phyloP scores from a whole-genome alignment of 1,140 invertebrate genomes.

The Elymnias hypermnestra region DNA sequence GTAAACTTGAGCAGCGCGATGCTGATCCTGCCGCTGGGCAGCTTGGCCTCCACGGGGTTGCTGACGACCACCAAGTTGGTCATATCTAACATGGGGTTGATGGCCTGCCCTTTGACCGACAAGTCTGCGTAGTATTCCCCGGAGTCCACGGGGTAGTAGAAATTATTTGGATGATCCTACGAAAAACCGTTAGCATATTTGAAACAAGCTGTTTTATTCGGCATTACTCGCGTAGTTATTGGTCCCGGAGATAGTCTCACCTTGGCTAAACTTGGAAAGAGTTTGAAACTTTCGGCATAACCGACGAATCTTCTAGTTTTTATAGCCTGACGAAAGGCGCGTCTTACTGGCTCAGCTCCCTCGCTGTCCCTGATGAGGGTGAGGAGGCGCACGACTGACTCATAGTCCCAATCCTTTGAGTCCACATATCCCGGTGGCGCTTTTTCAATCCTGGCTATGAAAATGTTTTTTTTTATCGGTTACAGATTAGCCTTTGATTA shows the following conservation, averaged over 20 bases:
- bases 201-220: too few species aligned
- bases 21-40: constrained; percentile 45
- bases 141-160: constrained; percentile 32
- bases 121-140: constrained; percentile 23
- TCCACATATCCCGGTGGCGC: constrained; percentile 40
- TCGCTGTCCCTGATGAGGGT: constrained; percentile 35
- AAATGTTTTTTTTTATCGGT: not conserved
- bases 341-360: constrained; percentile 15
- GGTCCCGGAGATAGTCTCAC: constrained; percentile 19
- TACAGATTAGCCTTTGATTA: not conserved
- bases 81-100: constrained; percentile 7
- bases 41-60: constrained; percentile 46
- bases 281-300: constrained; percentile 27
- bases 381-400: constrained; percentile 37
- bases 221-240: too few species aligned
- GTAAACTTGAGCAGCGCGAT: constrained; percentile 39
- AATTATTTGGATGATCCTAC: constrained; percentile 28
- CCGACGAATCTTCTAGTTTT: constrained; percentile 31
- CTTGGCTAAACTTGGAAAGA: constrained; percentile 38
- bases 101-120: not conserved
- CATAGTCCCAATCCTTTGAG: constrained; percentile 34
- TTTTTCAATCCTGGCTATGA: constrained; percentile 23
- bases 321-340: constrained; percentile 19
- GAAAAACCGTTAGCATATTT: too few species aligned
- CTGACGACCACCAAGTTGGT: constrained; percentile 33